A percentile compares a stretch with the other conserved stretches of the same genome.
Conservation (phyloP, 2,797 vertebrate genomes). For the Anableps anableps region DNA sequence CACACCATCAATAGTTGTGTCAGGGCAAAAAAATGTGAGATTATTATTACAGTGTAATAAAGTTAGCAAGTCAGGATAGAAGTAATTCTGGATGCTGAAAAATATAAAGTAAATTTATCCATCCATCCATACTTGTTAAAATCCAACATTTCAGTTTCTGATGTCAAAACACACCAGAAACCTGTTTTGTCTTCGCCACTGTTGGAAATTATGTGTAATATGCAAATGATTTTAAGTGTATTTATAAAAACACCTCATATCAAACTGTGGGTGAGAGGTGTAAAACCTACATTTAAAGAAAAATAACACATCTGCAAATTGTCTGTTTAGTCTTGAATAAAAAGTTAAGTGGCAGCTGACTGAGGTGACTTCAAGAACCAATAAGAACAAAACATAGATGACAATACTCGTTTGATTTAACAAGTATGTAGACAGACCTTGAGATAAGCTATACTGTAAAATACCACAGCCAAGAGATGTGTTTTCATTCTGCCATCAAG, state of each 20-base stretch:
- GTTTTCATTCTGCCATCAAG: constrained; percentile 20
- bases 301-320: background rate
- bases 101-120: background rate
- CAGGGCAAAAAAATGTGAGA: background rate
- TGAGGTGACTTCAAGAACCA: background rate
- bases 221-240: background rate
- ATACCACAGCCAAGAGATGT: constrained; percentile 12
- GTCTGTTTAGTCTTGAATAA: background rate
- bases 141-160: background rate
- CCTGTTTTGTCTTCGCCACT: background rate
- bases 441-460: constrained; percentile 1
- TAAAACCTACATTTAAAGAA: background rate
- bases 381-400: background rate
- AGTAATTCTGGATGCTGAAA: background rate
- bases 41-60: background rate
- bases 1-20: background rate
- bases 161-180: background rate
- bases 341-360: background rate
- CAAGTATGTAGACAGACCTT: constrained; percentile 6
- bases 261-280: background rate
- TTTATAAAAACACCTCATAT: background rate
- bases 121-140: background rate
- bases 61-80: background rate
- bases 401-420: constrained; percentile 7
- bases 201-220: background rate